Evolutionary conservation across 2,888 invertebrate species (phyloP).

Genomic region (Quadriops clusia): DNA sequence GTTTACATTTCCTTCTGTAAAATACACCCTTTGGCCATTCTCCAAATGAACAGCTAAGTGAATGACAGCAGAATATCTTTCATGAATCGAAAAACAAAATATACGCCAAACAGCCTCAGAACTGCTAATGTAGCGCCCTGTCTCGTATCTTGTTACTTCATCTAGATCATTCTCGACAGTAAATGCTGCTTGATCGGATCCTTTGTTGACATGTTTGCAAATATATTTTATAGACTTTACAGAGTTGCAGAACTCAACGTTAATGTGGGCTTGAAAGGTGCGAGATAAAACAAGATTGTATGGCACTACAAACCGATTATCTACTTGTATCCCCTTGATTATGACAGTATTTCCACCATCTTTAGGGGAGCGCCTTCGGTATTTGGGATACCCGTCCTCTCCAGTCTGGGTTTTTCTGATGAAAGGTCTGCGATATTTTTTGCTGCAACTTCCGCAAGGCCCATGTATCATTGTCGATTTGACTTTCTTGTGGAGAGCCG

Average conservation of each 20-base stretch:
- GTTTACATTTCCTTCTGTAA: constrained; percentile 9
- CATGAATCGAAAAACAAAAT: constrained; percentile 17
- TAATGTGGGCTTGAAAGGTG: constrained; percentile 24
- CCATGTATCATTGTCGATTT: constrained; percentile 31
- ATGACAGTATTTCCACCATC: constrained; percentile 18
- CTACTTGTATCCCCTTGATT: constrained; percentile 17
- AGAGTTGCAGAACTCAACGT: constrained; percentile 30
- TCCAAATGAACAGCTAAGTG: constrained; percentile 20
- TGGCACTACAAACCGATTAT: constrained; percentile 30
- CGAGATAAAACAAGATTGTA: constrained; percentile 22
- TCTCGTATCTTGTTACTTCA: constrained; percentile 18
- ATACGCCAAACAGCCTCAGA: constrained; percentile 23
- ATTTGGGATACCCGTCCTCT: constrained; percentile 24
- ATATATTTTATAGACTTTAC: constrained; percentile 30
- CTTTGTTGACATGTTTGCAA: constrained; percentile 25
- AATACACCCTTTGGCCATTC: constrained; percentile 15
- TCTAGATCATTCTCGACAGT: constrained; percentile 15
- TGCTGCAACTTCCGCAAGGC: constrained; percentile 30
- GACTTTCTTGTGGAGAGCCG: constrained; percentile 20
- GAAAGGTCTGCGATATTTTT: constrained; percentile 19
- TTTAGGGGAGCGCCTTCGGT: constrained; percentile 21
- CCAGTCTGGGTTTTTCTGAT: constrained; percentile 12
- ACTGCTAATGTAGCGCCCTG: constrained; percentile 21
- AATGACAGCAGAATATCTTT: constrained; percentile 22
- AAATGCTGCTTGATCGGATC: constrained; percentile 18